Base-by-base conservation (phyloP, 2,888 invertebrate genomes). In the Drosophila formosana region DNA sequence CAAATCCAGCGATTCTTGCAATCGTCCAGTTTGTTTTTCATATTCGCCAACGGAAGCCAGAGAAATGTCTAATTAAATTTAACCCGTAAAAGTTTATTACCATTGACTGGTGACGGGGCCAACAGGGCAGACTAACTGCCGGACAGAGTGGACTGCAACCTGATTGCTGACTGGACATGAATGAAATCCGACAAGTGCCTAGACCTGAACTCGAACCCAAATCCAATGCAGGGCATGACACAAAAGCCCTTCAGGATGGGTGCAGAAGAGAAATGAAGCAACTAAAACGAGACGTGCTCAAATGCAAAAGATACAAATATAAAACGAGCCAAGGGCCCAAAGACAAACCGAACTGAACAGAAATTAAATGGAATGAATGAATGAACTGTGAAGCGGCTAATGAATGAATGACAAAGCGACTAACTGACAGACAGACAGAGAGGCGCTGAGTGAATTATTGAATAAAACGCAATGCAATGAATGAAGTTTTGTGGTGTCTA, bases 11-110 rank as follows among this genome's bases (percentile, higher is more conserved):
- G 37, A 45, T 41, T 25, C 52, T 55, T 39, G 50, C 55, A 55
- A 63, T 57, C 41, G 43, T 30, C 23, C 55, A 53, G 25, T 46
- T 56, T 56, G 53, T 26, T 26, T n/a, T 52, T 39, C 60, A 64
- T 72, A 64, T 55, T 46, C 46, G 63, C 72, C 66, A 66, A 34
- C 58, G 81, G 88, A 86, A 86, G 85, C 88, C 85, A 73, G 58
- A 81, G 67, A 81, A 86, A 75, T 85, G 78, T 75, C 85, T 85
- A 86, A 86, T 88, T 86, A 86, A 85, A 85, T 88, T 75, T 85
- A 79, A 79, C 67, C 83, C 77, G 82, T 77, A 76, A 82, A 86
- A 82, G 85, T 87, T 84, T 72, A 80, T 73, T 77, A 75, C 72
- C 75, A 70, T 45, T 83, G 84, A 69, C 75, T 65, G 57, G 49